phyloP scores from a whole-genome alignment of 2,113 vertebrate species.

The Elaphurus davidianus region DNA sequence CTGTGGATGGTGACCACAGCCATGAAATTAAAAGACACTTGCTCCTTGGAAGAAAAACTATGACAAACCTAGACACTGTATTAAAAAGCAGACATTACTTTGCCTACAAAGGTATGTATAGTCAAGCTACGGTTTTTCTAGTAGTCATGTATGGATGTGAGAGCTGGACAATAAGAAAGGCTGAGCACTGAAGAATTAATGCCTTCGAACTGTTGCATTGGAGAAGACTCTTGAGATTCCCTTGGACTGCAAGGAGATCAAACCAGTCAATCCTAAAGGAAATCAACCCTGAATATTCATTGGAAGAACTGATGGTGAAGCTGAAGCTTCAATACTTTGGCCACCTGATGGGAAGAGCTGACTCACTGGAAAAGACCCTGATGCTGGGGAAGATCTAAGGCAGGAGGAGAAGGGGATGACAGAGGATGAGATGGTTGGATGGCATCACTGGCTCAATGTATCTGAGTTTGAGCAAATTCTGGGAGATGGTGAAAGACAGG shows the following conservation, averaged over 20 bases:
- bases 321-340: neutral
- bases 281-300: neutral
- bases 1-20: neutral
- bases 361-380: neutral
- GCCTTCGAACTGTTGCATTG: no score
- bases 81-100: neutral
- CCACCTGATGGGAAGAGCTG: neutral
- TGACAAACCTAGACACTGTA: neutral
- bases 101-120: neutral
- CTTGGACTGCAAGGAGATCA: neutral
- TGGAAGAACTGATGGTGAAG: neutral
- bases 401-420: neutral
- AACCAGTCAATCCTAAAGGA: neutral
- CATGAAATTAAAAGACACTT: neutral
- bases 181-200: no score
- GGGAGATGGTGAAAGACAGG: neutral
- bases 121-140: neutral
- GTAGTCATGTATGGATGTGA: no score
- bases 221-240: neutral
- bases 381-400: neutral
- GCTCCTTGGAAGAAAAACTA: neutral
- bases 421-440: neutral
- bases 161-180: no score
- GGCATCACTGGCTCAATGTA: neutral
- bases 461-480: neutral